These are phyloP conservation scores for Notoglanidium macrostoma DNA, from an alignment of 2,797 vertebrate genomes.

Conservation along the genomic window DNA sequence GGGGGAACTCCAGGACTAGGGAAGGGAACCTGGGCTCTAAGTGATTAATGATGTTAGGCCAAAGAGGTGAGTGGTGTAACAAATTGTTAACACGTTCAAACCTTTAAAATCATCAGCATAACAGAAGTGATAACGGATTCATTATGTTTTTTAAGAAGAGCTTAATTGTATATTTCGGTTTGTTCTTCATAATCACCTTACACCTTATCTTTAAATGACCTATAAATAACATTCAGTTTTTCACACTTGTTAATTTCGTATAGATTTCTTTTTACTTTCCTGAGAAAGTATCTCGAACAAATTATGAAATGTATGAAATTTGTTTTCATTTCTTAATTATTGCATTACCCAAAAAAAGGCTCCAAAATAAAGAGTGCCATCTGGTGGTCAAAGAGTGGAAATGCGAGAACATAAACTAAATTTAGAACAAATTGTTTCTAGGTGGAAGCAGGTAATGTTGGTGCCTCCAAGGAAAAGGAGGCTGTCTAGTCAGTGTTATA, in stretches of 20 bases:
- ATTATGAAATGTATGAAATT: neutral
- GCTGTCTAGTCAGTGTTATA: neutral
- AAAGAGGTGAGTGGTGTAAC: neutral
- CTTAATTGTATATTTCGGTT: neutral
- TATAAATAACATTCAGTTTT: neutral
- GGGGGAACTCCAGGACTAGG: neutral
- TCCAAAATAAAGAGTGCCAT: neutral
- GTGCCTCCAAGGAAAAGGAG: neutral
- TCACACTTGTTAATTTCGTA: neutral
- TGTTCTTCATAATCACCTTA: neutral
- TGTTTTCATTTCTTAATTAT: neutral
- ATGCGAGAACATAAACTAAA: neutral
- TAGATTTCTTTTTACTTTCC: neutral
- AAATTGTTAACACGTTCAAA: neutral
- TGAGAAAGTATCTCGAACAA: neutral
- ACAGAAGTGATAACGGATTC: neutral
- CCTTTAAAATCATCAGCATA: neutral
- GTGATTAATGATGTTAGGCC: neutral
- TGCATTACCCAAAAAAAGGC: neutral
- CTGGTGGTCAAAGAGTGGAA: slow-evolving; percentile 1
- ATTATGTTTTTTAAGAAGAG: neutral
- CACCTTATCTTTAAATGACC: neutral
- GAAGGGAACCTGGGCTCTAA: neutral
- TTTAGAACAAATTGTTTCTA: neutral
- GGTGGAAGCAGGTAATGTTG: neutral